phyloP scores from a whole-genome alignment of 2,113 vertebrate genomes.

The Coracopsis vasa region DNA sequence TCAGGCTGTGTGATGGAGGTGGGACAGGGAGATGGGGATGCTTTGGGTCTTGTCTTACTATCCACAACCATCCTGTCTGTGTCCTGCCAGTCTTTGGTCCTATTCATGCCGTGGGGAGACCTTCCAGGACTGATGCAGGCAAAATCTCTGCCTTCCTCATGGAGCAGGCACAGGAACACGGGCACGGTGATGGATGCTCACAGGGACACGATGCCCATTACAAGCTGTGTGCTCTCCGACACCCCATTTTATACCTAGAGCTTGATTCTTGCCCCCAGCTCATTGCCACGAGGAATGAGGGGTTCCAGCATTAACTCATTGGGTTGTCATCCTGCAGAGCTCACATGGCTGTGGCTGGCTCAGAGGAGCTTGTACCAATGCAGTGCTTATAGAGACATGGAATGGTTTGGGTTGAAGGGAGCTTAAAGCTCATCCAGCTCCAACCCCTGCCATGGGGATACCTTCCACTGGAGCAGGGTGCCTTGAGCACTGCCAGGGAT shows the following conservation, averaged over 20 bases:
- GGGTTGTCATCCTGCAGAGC: neutral
- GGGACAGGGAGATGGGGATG: accelerated
- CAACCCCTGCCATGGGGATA: neutral
- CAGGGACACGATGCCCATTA: accelerated
- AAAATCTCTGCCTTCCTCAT: neutral
- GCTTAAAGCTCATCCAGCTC: neutral
- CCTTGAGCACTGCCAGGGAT: neutral
- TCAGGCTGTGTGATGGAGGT: accelerated
- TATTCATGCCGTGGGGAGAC: neutral
- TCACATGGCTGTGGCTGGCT: accelerated
- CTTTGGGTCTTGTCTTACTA: neutral
- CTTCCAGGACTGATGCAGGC: accelerated
- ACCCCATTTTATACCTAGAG: accelerated
- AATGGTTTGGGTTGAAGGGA: neutral
- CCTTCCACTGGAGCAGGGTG: neutral
- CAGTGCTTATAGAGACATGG: neutral
- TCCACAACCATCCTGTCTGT: accelerated
- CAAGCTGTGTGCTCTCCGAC: accelerated
- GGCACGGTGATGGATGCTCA: neutral
- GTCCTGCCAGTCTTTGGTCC: neutral
- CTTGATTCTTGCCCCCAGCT: neutral
- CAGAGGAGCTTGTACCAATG: neutral
- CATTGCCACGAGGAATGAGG: accelerated
- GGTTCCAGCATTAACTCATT: accelerated
- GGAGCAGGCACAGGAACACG: accelerated